Evolutionary conservation across 2,797 vertebrate species (phyloP).

Genomic region (Rallus crepitans): DNA sequence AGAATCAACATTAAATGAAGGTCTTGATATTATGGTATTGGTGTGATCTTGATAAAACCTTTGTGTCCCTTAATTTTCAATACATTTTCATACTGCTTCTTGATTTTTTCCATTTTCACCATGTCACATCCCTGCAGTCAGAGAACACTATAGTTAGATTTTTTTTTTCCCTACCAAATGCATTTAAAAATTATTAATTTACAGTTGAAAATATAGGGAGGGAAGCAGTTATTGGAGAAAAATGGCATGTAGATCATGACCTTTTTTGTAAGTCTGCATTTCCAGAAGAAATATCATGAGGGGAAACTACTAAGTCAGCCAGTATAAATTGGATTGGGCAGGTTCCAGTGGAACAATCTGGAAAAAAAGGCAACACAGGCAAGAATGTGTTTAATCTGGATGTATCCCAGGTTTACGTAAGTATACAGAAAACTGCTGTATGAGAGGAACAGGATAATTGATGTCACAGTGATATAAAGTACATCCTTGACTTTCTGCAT

Average conservation of each 20-base stretch:
- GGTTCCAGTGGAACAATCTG: conserved; percentile 1
- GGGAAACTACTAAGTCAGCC: background rate
- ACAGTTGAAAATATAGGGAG: background rate
- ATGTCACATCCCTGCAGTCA: background rate
- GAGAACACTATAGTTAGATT: background rate
- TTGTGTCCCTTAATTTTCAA: background rate
- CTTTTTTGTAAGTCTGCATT: background rate
- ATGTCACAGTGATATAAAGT: conserved; percentile 5
- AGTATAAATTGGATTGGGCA: background rate
- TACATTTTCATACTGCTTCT: background rate
- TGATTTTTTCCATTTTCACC: background rate
- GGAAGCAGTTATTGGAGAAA: background rate
- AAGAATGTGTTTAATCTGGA: conserved; percentile 45
- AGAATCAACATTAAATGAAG: background rate
- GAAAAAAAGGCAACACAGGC: background rate
- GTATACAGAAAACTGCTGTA: conserved; percentile 20
- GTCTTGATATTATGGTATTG: background rate
- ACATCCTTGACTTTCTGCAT: conserved; percentile 25
- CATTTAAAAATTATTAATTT: background rate
- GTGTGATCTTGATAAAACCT: background rate
- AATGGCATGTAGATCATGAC: background rate
- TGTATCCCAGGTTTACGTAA: background rate
- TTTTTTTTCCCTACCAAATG: background rate
- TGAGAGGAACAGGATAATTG: background rate
- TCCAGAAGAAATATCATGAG: conserved; percentile 11